A percentile compares a stretch with the other conserved stretches of the same genome.
Conservation (phyloP, 2,888 invertebrate genomes). For the Phyto melanocephala region DNA sequence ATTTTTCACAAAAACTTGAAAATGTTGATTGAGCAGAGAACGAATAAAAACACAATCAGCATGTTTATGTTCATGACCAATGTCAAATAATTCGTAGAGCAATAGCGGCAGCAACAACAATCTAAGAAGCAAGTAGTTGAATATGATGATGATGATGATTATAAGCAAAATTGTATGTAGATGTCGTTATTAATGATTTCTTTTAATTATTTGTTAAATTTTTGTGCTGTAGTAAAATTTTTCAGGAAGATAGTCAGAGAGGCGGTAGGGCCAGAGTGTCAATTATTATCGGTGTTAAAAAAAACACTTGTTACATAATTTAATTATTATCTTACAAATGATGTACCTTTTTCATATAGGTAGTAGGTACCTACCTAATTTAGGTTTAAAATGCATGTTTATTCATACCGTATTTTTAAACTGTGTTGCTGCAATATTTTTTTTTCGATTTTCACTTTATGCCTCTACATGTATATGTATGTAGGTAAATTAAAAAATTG, state of each 20-base stretch:
- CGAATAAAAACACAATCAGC: background rate
- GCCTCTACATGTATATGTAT: too few species aligned
- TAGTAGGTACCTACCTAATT: too few species aligned
- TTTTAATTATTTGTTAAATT: background rate
- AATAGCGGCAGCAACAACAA: background rate
- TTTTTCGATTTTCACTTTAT: too few species aligned
- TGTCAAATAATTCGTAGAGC: constrained; percentile 12
- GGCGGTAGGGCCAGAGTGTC: background rate
- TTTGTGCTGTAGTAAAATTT: background rate
- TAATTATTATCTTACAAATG: background rate
- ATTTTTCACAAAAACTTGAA: constrained; percentile 40
- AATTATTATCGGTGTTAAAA: background rate
- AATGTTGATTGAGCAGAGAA: background rate
- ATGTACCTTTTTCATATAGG: too few species aligned
- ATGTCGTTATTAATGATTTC: constrained; percentile 12
- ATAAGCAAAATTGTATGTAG: constrained; percentile 3
- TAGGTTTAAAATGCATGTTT: too few species aligned
- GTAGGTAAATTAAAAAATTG: too few species aligned
- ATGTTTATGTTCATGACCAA: constrained; percentile 26
- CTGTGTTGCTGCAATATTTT: background rate
- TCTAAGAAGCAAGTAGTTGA: background rate
- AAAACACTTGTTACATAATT: constrained; percentile 39
- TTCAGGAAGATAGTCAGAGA: background rate
- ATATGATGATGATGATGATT: background rate
- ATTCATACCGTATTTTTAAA: too few species aligned